Conservation (phyloP, 2,797 vertebrate genomes). For the Salarias fasciatus region DNA sequence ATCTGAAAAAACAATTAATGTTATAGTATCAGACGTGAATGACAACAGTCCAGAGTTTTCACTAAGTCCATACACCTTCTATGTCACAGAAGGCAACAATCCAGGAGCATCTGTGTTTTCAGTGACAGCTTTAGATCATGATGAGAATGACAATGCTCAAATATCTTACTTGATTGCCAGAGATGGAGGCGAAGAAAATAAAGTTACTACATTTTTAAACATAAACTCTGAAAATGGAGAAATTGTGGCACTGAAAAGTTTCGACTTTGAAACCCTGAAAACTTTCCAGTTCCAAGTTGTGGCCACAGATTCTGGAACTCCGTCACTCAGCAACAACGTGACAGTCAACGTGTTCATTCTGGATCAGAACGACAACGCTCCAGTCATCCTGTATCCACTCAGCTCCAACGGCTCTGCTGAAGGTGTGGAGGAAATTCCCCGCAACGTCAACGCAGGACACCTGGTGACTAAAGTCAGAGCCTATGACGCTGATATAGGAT, state of each 20-base stretch:
- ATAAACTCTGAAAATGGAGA: constrained; percentile 21
- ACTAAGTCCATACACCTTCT: constrained; percentile 65
- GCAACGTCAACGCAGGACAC: too few relatives aligned
- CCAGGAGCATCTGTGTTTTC: constrained; percentile 63
- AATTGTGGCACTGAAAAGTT: constrained; percentile 1
- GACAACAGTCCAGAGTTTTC: constrained; percentile 72
- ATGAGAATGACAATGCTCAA: constrained; percentile 55
- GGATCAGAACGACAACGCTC: too few relatives aligned
- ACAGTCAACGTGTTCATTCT: too few relatives aligned
- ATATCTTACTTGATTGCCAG: constrained; percentile 66
- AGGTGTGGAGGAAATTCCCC: too few relatives aligned
- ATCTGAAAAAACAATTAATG: constrained; percentile 55
- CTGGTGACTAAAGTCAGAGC: neutral
- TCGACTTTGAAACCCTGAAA: constrained; percentile 20
- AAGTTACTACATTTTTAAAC: constrained; percentile 10
- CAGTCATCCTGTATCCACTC: too few relatives aligned
- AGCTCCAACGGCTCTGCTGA: too few relatives aligned
- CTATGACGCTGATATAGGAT: too few relatives aligned
- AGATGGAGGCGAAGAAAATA: constrained; percentile 2
- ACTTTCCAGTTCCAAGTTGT: constrained; percentile 15
- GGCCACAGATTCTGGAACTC: too few relatives aligned
- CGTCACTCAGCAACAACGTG: too few relatives aligned
- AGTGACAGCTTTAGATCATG: constrained; percentile 67
- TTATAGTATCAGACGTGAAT: constrained; percentile 72
- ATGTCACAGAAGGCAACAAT: constrained; percentile 64